Evolutionary conservation across 2,113 vertebrate species (phyloP), one percentile per base, ranked within the genome.

Genomic region (Myrmophylax atrothorax): DNA sequence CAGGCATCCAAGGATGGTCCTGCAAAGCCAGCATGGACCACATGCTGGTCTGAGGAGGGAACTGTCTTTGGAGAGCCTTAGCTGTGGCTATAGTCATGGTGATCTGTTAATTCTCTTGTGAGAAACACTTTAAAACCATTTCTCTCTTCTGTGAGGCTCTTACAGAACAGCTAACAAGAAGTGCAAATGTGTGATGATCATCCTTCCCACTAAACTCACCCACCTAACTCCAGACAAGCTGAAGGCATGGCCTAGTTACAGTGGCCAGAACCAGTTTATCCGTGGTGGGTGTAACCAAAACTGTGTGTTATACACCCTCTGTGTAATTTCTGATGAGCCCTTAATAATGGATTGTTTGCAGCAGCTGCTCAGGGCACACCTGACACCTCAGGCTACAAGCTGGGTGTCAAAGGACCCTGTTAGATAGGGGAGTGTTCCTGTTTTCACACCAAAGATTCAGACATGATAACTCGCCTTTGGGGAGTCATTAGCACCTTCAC

Each of bases 51-150:
- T 38, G 46, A 85, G 55, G 58, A 87, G 23, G 7, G 42, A 94
- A 44, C 12, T 2, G 1, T 14, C 46, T 76, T 62, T 73, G 70
- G 46, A 85, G 11, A 0, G 0, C 52, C 66, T 91, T 55, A 35
- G 33, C 49, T 87, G 37, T 81, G 69, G 35, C 40, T 56, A 5
- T 3, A 69, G 22, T 46, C 81, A 50, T 25, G 46, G 37, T 16
- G 46, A 56, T 46, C 67, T 83, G 37, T 59, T 73, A 29, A 66
- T 80, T 78, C 77, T 42, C 35, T 60, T 35, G 10, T n/a, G 49
- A 84, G 33, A 89, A 96, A 84, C 55, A 68, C 37, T 46, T 78
- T 52, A 40, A 90, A 92, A 33, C 19, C 9, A 20, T 63, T 52
- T 86, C 59, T 84, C 26, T 85, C 42, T 72, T 53, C 44, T 78